A percentile compares a stretch with the other conserved stretches of the same genome.
phyloP scores from a whole-genome alignment of 2,888 invertebrate genomes.

The Hololepta plana region DNA sequence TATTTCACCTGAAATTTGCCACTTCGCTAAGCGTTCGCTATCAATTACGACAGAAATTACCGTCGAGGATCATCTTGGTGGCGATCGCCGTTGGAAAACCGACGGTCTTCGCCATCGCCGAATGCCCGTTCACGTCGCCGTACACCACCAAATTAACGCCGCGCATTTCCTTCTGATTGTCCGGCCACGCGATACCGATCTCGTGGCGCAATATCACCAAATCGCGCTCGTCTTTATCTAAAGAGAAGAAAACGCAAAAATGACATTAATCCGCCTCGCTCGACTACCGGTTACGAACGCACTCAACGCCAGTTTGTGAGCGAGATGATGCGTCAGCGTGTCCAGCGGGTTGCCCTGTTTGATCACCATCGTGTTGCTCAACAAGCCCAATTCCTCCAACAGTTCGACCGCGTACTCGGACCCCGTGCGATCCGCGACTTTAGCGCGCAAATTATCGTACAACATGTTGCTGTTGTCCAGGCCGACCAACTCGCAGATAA shows the following conservation, averaged over 20 bases:
- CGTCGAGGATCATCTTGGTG: slow-evolving; percentile 93
- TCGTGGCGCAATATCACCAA: slow-evolving; percentile 88
- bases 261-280: not conserved
- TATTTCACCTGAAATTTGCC: slow-evolving; percentile 78
- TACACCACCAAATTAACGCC: slow-evolving; percentile 81
- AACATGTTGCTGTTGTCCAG: slow-evolving; percentile 73
- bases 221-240: slow-evolving; percentile 69
- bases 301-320: slow-evolving; percentile 65
- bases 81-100: slow-evolving; percentile 92
- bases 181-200: slow-evolving; percentile 82
- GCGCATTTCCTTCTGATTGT: slow-evolving; percentile 62
- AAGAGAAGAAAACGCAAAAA: slow-evolving; percentile 15
- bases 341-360: slow-evolving; percentile 81
- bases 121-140: slow-evolving; percentile 62
- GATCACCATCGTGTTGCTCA: slow-evolving; percentile 64
- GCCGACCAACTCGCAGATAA: slow-evolving; percentile 74
- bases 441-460: slow-evolving; percentile 78
- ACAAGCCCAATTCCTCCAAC: slow-evolving; percentile 72
- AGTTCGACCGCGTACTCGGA: slow-evolving; percentile 47
- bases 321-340: slow-evolving; percentile 77
- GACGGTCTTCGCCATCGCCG: slow-evolving; percentile 92
- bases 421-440: slow-evolving; percentile 66
- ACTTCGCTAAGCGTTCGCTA: slow-evolving; percentile 6
- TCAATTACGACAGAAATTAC: too few species aligned
- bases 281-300: slow-evolving; percentile 18